Evolutionary conservation across 2,888 invertebrate species (phyloP).

Genomic region (Ptychoptera contaminata): DNA sequence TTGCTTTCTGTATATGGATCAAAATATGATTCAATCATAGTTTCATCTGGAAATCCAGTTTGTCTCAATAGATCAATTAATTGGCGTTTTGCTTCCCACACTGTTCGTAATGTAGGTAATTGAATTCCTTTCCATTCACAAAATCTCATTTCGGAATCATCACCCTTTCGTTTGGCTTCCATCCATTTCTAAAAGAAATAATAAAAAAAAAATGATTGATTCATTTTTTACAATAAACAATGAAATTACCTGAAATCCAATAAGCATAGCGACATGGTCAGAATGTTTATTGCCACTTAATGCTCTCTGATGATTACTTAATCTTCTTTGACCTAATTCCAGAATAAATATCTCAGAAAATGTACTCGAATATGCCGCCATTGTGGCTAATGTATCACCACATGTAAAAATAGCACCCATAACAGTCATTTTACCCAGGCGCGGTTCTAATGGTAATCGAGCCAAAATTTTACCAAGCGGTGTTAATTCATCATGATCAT

Average conservation of each 20-base stretch:
- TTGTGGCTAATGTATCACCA: constrained; percentile 80
- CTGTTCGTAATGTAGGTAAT: constrained; percentile 75
- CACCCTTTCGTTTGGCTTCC: constrained; percentile 47
- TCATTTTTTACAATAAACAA: neutral
- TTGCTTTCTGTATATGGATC: constrained; percentile 64
- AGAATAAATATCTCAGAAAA: constrained; percentile 88
- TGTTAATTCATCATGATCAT: constrained; percentile 73
- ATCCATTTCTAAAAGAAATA: constrained; percentile 43
- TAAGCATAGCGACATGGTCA: constrained; percentile 90
- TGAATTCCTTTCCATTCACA: constrained; percentile 87
- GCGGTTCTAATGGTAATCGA: constrained; percentile 87
- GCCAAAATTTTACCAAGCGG: constrained; percentile 88
- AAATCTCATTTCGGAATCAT: constrained; percentile 63
- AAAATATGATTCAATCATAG: constrained; percentile 56
- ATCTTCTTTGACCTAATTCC: constrained; percentile 54
- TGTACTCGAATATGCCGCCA: constrained; percentile 90
- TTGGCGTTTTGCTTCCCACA: constrained; percentile 77
- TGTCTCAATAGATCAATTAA: constrained; percentile 47
- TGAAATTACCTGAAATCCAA: constrained; percentile 55
- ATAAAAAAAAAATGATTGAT: constrained; percentile 29
- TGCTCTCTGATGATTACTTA: constrained; percentile 71
- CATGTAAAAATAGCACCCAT: constrained; percentile 81
- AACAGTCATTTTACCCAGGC: constrained; percentile 94
- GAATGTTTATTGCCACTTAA: constrained; percentile 77
- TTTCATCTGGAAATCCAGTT: constrained; percentile 83